Evolutionary conservation across 2,888 invertebrate species (phyloP).

Genomic region (Acanthosepion pharaonis): DNA sequence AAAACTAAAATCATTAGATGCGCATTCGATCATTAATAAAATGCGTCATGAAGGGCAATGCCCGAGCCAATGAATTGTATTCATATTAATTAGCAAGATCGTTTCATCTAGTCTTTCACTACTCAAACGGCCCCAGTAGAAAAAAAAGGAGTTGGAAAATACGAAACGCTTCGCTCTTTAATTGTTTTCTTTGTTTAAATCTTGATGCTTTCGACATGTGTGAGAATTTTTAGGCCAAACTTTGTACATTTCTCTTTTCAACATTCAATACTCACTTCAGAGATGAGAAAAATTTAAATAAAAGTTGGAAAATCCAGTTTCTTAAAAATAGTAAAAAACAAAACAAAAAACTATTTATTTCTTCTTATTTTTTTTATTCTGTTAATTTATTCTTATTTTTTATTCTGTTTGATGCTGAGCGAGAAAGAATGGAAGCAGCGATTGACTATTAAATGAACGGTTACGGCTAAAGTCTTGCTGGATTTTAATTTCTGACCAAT

Average conservation of each 20-base stretch:
- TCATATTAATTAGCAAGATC: not conserved
- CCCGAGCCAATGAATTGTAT: not conserved
- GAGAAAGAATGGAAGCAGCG: not conserved
- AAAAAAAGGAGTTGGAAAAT: not conserved
- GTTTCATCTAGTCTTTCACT: not conserved
- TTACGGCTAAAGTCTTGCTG: too few relatives aligned
- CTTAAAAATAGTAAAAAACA: not conserved
- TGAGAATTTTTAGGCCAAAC: not conserved
- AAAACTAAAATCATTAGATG: not conserved
- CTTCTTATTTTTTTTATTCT: not conserved
- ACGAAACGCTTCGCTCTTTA: not conserved
- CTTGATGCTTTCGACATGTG: not conserved
- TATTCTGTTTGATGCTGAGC: not conserved
- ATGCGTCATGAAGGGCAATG: not conserved
- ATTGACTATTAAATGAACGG: too few relatives aligned
- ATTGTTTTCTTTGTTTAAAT: not conserved
- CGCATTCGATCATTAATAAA: not conserved
- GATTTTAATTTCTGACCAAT: too few relatives aligned
- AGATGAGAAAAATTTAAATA: not conserved
- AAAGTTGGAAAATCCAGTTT: not conserved
- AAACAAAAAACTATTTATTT: not conserved
- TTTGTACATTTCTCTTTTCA: not conserved
- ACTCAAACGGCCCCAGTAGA: not conserved
- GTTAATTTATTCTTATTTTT: not conserved
- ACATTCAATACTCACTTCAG: not conserved